phyloP scores from a whole-genome alignment of 23 tunicate genomes.

The Botrylloides violaceus region DNA sequence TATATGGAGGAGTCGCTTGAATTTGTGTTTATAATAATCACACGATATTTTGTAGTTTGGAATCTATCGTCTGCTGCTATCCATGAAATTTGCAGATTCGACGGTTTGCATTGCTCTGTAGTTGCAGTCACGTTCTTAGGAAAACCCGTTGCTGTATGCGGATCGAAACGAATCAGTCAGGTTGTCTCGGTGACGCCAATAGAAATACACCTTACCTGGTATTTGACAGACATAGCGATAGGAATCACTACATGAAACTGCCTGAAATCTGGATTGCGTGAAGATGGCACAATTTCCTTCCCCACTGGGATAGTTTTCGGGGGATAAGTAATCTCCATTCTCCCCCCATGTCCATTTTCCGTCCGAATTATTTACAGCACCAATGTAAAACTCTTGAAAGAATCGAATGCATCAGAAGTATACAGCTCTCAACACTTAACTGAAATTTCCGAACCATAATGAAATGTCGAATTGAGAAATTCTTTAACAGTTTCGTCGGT shows the following conservation, averaged over 20 bases:
- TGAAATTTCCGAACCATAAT: constrained; percentile 13
- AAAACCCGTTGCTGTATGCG: neutral
- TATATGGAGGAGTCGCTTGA: no score
- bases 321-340: neutral
- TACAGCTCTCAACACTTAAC: no score
- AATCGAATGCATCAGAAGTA: no score
- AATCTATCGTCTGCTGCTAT: neutral
- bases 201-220: no score
- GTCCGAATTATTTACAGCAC: neutral
- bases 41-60: neutral
- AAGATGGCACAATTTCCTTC: constrained; percentile 5
- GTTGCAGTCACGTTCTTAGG: neutral
- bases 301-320: neutral
- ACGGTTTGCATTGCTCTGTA: neutral
- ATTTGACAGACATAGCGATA: constrained; percentile 14
- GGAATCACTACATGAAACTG: neutral
- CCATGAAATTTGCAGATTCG: neutral
- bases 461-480: neutral
- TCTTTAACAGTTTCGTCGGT: neutral
- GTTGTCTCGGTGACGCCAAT: no score
- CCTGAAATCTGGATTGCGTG: neutral
- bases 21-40: neutral
- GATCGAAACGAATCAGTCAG: no score
- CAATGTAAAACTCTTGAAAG: constrained; percentile 11
- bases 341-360: constrained; percentile 17